These are phyloP conservation scores for Xanthia icteritia DNA, from an alignment of 2,888 invertebrate species.

Conservation along the genomic window DNA sequence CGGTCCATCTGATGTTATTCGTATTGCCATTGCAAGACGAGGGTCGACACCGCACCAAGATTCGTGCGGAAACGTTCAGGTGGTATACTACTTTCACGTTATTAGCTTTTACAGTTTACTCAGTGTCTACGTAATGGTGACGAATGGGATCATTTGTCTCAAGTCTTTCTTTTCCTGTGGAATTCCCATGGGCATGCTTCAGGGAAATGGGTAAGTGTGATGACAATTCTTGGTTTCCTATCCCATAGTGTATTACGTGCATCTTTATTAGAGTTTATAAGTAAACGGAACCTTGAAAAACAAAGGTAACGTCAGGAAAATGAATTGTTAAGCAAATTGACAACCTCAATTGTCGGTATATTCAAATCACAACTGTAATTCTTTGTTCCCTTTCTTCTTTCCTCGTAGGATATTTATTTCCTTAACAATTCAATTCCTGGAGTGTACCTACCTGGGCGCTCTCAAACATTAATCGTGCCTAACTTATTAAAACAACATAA, in stretches of 20 bases:
- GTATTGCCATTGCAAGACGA: conserved; percentile 23
- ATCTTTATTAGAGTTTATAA: neutral
- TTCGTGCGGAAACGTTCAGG: conserved; percentile 25
- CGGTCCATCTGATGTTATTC: neutral
- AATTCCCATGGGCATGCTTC: neutral
- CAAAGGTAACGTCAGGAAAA: no score
- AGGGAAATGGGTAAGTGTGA: no score
- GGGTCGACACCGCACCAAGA: conserved; percentile 32
- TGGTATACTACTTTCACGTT: conserved; percentile 21
- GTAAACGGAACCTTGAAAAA: neutral
- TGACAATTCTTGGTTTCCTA: neutral
- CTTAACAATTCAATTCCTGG: no score
- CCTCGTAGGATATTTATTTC: no score
- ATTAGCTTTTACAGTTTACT: conserved; percentile 47
- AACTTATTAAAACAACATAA: no score
- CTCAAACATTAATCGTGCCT: no score
- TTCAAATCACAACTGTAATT: no score
- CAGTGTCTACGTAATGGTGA: conserved; percentile 31
- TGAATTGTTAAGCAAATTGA: no score
- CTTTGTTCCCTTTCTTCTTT: no score
- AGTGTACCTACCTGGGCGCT: no score
- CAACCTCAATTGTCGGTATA: no score
- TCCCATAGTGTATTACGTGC: neutral
- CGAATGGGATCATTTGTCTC: conserved; percentile 29
- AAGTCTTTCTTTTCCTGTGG: conserved; percentile 1